Percentiles rank a stretch among this genome's conserved stretches.
phyloP scores from a whole-genome alignment of 2,113 vertebrate genomes.

The Pygathrix nemaeus region DNA sequence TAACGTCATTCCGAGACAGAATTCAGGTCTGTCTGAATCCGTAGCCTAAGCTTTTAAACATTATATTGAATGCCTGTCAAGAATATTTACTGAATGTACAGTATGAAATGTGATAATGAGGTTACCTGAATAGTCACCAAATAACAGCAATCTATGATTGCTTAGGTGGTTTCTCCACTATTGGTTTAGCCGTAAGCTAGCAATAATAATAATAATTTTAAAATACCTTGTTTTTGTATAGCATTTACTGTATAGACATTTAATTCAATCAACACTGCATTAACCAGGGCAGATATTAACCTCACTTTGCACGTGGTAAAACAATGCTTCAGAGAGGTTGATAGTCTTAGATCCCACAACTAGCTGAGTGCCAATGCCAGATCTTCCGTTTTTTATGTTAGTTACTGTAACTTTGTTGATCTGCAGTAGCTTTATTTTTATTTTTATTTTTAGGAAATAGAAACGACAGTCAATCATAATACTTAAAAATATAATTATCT shows the following conservation, averaged over 20 bases:
- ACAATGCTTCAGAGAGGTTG: neutral
- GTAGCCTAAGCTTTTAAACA: neutral
- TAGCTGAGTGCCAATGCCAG: too few relatives aligned
- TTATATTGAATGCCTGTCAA: neutral
- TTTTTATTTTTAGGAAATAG: neutral
- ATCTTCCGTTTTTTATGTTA: neutral
- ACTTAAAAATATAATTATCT: neutral
- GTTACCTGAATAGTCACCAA: neutral
- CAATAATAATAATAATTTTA: neutral
- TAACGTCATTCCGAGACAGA: neutral
- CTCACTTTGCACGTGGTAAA: neutral
- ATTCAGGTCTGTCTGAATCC: neutral
- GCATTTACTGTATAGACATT: neutral
- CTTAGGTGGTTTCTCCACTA: neutral
- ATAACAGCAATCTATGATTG: neutral
- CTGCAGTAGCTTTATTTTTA: neutral
- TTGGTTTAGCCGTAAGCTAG: neutral
- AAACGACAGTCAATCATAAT: neutral
- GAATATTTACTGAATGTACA: neutral
- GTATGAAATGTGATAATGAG: neutral
- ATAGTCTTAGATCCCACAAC: neutral
- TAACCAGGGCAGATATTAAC: neutral
- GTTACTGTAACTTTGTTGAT: neutral
- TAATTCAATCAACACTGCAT: neutral
- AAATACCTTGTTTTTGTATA: neutral